Evolutionary conservation across 2,113 vertebrate genomes (phyloP).

Genomic region (Sakesphorus luctuosus): DNA sequence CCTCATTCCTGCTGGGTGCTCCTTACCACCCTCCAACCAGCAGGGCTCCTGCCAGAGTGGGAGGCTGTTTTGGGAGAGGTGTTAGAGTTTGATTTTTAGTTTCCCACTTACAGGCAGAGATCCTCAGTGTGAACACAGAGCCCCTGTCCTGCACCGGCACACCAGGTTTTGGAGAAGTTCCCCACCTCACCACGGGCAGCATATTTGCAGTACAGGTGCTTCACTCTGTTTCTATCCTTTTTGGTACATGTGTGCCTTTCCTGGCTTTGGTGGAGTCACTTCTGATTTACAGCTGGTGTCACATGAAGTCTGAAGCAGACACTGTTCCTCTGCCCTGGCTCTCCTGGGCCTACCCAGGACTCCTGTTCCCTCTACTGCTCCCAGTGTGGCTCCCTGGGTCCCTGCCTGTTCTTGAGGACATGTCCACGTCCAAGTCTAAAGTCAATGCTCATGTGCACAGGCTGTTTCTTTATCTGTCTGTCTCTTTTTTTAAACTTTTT

Average conservation of each 20-base stretch:
- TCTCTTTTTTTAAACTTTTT: not conserved
- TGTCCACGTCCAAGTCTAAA: not conserved
- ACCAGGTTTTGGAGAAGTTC: not conserved
- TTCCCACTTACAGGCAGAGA: not conserved
- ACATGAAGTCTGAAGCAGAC: not conserved
- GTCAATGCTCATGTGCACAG: not conserved
- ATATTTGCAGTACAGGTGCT: not conserved
- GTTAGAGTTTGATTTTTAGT: not conserved
- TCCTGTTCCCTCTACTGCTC: not conserved
- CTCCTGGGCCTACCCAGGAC: not conserved
- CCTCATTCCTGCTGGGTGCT: not conserved
- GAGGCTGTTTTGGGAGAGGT: not conserved
- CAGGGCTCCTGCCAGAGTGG: not conserved
- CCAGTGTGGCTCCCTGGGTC: not conserved
- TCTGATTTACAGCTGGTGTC: not conserved
- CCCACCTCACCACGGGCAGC: fast-evolving
- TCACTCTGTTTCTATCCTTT: not conserved
- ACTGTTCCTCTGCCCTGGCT: not conserved
- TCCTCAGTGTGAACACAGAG: not conserved
- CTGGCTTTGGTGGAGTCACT: not conserved
- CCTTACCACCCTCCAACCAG: not conserved
- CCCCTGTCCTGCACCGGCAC: fast-evolving
- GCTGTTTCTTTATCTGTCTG: not conserved
- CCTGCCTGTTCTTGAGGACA: not conserved
- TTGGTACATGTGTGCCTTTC: not conserved